Conservation (phyloP, 2,888 invertebrate species). For the Cryptophagus acutangulus region DNA sequence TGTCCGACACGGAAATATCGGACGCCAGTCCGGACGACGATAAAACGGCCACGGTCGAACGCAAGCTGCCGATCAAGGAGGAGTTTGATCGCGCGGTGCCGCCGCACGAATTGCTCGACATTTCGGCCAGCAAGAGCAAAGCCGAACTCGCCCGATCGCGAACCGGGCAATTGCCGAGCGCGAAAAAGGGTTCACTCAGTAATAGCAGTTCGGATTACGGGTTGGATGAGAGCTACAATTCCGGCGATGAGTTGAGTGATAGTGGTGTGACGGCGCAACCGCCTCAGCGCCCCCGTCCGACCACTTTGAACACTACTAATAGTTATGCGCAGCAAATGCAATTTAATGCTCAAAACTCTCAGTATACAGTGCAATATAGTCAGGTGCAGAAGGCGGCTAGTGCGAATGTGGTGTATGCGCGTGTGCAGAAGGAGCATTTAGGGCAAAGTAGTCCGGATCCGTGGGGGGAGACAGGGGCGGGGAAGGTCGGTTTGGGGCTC, state of each 20-base stretch:
- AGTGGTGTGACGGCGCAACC: conserved; percentile 20
- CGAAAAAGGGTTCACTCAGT: conserved; percentile 52
- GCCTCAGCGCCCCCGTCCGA: conserved; percentile 23
- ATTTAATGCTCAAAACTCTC: conserved; percentile 33
- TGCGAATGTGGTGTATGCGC: conserved; percentile 47
- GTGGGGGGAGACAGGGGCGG: conserved; percentile 39
- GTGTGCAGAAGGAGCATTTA: conserved; percentile 52
- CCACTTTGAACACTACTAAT: conserved; percentile 30
- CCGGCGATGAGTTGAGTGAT: conserved; percentile 54
- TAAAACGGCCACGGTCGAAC: conserved; percentile 69
- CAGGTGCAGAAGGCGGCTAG: conserved; percentile 33
- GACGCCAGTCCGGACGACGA: conserved; percentile 79
- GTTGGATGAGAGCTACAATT: conserved; percentile 67
- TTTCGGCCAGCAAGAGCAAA: conserved; percentile 76
- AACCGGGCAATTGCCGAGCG: conserved; percentile 62
- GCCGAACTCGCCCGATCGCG: conserved; percentile 81
- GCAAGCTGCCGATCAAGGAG: conserved; percentile 63
- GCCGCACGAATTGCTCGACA: conserved; percentile 80
- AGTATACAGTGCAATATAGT: conserved; percentile 39
- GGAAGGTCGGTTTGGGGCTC: conserved; percentile 45
- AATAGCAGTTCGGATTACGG: conserved; percentile 68
- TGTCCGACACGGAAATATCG: conserved; percentile 82
- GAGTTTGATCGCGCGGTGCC: conserved; percentile 86
- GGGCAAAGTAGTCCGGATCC: conserved; percentile 42
- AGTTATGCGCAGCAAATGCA: conserved; percentile 24